These are phyloP conservation scores for Brassicogethes aeneus DNA, from an alignment of 2,888 invertebrate species.

Conservation along the genomic window DNA sequence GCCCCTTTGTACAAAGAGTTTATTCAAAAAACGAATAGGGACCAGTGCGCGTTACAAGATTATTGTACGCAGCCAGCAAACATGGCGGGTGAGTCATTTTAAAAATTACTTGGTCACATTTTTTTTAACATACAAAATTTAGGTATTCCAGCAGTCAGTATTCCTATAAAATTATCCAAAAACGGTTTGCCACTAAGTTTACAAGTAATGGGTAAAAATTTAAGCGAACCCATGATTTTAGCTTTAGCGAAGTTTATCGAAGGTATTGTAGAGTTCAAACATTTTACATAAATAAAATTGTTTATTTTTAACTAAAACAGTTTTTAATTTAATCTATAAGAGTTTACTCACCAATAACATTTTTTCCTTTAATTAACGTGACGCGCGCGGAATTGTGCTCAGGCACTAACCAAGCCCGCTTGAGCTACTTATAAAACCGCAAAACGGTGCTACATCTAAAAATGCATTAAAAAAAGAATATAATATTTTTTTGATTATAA, in stretches of 20 bases:
- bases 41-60: conserved; percentile 84
- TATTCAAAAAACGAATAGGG: conserved; percentile 65
- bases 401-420: too few species aligned
- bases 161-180: conserved; percentile 71
- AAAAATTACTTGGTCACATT: not conserved
- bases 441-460: too few species aligned
- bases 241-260: conserved; percentile 78
- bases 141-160: conserved; percentile 77
- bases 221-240: conserved; percentile 67
- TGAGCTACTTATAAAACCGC: too few species aligned
- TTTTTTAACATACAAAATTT: conserved; percentile 4
- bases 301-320: too few species aligned
- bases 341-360: too few species aligned
- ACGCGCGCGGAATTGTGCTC: too few species aligned
- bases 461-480: too few species aligned
- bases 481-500: too few species aligned
- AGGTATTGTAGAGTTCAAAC: conserved; percentile 57
- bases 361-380: too few species aligned
- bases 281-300: too few species aligned
- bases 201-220: conserved; percentile 76
- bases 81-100: conserved; percentile 67
- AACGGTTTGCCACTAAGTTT: conserved; percentile 74
- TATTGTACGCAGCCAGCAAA: conserved; percentile 95
- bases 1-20: conserved; percentile 81
- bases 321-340: too few species aligned